Evolutionary conservation across 92 coral and sea anemone genomes (phyloP), one percentile per base, ranked within the genome.

Genomic region (Hydrozoanthus gracilis): DNA sequence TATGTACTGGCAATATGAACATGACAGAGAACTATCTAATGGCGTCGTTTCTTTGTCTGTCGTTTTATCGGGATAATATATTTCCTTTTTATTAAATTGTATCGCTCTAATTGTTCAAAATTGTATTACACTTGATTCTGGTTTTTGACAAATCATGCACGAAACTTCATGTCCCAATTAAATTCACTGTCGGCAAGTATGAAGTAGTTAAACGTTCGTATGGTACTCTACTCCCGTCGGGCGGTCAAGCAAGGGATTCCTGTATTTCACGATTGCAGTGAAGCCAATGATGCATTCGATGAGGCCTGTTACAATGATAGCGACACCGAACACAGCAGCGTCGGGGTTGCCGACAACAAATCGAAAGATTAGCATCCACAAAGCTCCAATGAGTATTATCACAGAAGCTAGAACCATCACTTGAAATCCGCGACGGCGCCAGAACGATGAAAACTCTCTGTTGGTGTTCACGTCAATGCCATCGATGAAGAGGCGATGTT

Each of bases 381-480:
- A 80, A 20, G 85, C 85, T 16, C 85, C 85, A 8, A 80, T 49
- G 45, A 80, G 85, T 44, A 80, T 80, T n/a, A 80, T 80, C 5
- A 80, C 48, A 6, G 85, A 80, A 7, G 73, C 95, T 49, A 84
- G 68, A 2, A 84, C 87, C 86, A 87, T 48, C 44, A 87, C 64
- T 49, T 73, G 91, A 27, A 87, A 73, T 11, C 91, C 95, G 5
- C 87, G 86, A 8, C 93, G 89, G 15, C 93, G 89, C 86, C 90
- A 92, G 54, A 78, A 84, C 17, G 88, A 88, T 2, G 88, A 88
- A 15, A 92, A 92, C 45, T 90, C 93, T 27, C 89, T 72, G 17
- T 88, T 88, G 14, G 93, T 87, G 16, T 90, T 87, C 18, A 91
- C 92, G 56, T 92, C 95, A 67, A 87, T 73, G 51, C 90, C 93